A percentile compares a stretch with the other conserved stretches of the same genome.
Conservation (phyloP, 2,113 vertebrate genomes). For the Albula goreensis region DNA sequence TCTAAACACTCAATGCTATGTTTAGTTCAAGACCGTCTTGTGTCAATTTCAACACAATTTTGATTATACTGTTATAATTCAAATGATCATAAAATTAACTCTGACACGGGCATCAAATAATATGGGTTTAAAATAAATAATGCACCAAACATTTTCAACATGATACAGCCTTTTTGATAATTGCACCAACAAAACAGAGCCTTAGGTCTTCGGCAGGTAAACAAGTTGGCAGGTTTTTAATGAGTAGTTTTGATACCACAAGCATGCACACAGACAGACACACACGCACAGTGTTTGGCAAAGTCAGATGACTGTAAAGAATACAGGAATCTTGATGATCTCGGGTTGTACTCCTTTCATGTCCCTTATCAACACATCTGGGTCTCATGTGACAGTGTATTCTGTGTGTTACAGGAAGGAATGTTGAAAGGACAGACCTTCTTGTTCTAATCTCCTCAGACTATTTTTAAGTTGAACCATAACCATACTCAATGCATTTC, state of each 20-base stretch:
- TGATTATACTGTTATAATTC: no score
- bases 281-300: not conserved
- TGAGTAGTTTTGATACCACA: not conserved
- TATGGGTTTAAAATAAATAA: no score
- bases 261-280: not conserved
- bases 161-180: no score
- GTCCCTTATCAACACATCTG: not conserved
- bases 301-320: not conserved
- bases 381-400: not conserved
- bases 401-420: slow-evolving; percentile 12
- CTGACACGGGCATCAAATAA: no score
- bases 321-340: not conserved
- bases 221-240: not conserved
- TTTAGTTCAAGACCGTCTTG: no score
- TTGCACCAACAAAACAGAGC: no score
- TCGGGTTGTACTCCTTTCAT: not conserved
- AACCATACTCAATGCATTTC: no score
- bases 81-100: no score
- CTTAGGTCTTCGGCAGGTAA: not conserved
- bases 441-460: not conserved
- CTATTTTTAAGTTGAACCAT: no score
- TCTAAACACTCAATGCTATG: no score
- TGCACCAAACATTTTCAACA: no score
- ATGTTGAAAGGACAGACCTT: not conserved
- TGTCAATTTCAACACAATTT: no score